Conservation (phyloP, 2,113 vertebrate species). For the Tragulus kanchil region DNA sequence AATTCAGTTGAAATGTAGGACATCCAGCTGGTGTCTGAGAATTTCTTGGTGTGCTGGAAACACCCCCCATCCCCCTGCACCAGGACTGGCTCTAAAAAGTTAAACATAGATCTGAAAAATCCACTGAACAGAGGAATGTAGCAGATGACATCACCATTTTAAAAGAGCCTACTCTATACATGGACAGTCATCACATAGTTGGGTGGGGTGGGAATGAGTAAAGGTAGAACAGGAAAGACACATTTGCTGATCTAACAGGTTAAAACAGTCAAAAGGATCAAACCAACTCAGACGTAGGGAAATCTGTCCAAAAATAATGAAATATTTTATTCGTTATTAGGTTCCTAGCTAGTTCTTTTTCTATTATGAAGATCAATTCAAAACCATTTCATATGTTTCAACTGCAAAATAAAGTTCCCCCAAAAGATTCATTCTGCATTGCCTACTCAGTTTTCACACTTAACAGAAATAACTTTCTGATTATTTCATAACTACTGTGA, state of each 20-base stretch:
- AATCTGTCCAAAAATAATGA: too few species aligned
- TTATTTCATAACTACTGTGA: conserved; percentile 38
- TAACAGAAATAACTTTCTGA: conserved; percentile 50
- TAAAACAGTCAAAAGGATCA: conserved; percentile 1
- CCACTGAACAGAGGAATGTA: neutral
- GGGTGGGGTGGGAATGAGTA: neutral
- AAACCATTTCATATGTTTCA: conserved; percentile 43
- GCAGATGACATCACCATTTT: neutral
- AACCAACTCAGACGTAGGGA: neutral
- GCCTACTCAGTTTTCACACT: neutral
- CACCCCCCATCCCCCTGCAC: neutral
- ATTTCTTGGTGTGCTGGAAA: neutral
- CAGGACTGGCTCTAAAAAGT: neutral
- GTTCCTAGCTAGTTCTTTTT: neutral
- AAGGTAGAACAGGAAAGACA: neutral
- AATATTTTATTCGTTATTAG: too few species aligned
- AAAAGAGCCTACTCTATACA: neutral
- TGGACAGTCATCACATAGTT: neutral
- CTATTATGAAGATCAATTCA: conserved; percentile 1
- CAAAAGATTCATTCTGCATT: conserved; percentile 21
- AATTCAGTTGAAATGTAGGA: neutral
- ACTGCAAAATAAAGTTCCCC: neutral
- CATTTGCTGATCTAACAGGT: neutral
- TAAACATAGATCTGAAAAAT: neutral
- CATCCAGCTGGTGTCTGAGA: neutral